phyloP scores from a whole-genome alignment of 2,888 invertebrate genomes.

The Caenorhabditis becei region DNA sequence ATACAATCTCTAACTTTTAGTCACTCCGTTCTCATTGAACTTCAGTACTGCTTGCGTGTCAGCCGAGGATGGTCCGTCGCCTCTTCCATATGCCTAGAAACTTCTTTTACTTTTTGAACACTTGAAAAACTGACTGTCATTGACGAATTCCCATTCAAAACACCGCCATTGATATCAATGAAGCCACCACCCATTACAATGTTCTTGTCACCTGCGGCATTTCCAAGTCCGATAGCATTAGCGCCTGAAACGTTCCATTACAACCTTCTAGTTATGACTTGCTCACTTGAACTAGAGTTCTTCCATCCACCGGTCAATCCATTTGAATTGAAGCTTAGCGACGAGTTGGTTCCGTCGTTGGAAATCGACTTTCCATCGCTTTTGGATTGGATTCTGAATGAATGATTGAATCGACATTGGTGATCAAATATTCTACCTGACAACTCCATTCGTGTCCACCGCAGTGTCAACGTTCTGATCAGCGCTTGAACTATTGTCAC shows the following conservation, averaged over 20 bases:
- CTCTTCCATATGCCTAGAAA: conserved; percentile 52
- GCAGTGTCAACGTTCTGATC: conserved; percentile 66
- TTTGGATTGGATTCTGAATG: conserved; percentile 52
- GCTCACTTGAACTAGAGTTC: conserved; percentile 59
- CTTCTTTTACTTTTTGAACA: not conserved
- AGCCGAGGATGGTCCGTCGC: conserved; percentile 55
- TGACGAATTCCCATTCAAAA: conserved; percentile 61
- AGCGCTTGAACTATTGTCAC: conserved; percentile 64
- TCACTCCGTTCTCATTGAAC: conserved; percentile 51
- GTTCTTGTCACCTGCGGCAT: conserved; percentile 61
- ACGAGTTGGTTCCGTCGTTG: conserved; percentile 58
- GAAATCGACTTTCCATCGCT: conserved; percentile 66
- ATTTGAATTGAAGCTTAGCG: conserved; percentile 60
- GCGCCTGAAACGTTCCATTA: conserved; percentile 39
- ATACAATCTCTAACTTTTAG: conserved; percentile 38
- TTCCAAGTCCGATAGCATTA: conserved; percentile 57
- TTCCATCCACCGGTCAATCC: conserved; percentile 58
- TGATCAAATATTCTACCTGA: conserved; percentile 16
- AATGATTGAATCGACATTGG: not conserved
- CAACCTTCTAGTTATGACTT: not conserved
- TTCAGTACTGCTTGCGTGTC: conserved; percentile 59
- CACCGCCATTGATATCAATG: conserved; percentile 49
- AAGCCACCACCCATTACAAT: conserved; percentile 65
- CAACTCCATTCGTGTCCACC: conserved; percentile 66
- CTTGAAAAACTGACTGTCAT: conserved; percentile 48